A percentile compares a stretch with the other conserved stretches of the same genome.
These are phyloP conservation scores for Epizoanthus fatuus DNA, from an alignment of 92 coral and sea anemone species.

Conservation along the genomic window DNA sequence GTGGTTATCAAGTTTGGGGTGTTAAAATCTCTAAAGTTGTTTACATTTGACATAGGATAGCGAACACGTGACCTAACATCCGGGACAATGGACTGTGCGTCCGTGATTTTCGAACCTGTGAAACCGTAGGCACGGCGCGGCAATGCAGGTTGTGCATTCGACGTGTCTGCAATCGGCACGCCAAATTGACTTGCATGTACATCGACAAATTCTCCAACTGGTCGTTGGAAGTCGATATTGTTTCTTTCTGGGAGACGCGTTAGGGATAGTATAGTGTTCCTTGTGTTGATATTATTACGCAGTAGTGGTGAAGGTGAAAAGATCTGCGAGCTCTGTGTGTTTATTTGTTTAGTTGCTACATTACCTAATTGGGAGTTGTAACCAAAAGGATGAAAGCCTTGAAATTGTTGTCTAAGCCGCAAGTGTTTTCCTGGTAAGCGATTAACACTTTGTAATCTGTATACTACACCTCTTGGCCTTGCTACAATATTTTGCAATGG, in stretches of 20 bases:
- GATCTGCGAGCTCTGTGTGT: background rate
- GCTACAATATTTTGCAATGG: constrained; percentile 3
- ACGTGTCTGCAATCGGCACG: background rate
- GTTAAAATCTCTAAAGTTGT: no score
- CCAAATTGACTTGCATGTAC: background rate
- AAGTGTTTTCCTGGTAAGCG: background rate
- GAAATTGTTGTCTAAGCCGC: background rate
- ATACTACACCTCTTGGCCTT: background rate
- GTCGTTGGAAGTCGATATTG: background rate
- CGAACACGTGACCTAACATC: background rate
- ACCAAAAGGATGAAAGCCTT: background rate
- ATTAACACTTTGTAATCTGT: background rate
- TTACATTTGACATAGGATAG: background rate
- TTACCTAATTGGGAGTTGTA: background rate
- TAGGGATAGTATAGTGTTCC: background rate
- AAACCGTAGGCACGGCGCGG: background rate
- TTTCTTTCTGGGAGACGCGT: constrained; percentile 5
- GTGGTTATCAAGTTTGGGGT: background rate
- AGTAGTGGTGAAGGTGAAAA: background rate
- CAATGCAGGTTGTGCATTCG: background rate
- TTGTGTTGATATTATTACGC: background rate
- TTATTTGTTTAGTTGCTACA: background rate
- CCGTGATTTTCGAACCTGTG: constrained; percentile 1
- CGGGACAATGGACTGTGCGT: background rate
- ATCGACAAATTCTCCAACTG: constrained; percentile 21